Base-by-base conservation (phyloP, 2,797 vertebrate species). In the Buceros bicornis region DNA sequence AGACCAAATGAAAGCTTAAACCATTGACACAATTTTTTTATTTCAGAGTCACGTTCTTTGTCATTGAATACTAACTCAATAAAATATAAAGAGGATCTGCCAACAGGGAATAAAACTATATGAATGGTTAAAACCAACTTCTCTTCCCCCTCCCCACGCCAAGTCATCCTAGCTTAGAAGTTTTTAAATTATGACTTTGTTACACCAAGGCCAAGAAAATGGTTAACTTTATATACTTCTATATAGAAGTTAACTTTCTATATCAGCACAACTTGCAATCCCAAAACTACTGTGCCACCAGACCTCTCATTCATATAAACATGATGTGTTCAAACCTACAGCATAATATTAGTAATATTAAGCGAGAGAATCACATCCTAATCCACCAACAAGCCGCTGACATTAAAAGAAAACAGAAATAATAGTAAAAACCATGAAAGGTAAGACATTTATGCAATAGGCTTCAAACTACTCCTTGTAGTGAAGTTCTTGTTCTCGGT, bases 281-380 rank as follows among this genome's bases (percentile, higher is more conserved):
- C 35, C 5, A 20, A 26, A 42, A 56, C 25, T 48, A 65, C 33
- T 43, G 20, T 25, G 51, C 86, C 26, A 61, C 3, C 8, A 78
- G 33, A 58, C 35, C 11, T 80, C 65, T 37, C 25, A 47, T 61
- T 61, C 8, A 1, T 28, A 51, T 31, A 62, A 64, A 66, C 1
- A 2, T 15, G 8, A 76, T 8, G 6, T 7, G 42, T n/a, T 72
- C 54, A 62, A 85, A 56, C 6, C 37, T 53, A 51, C 0, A 1
- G 22, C 1, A 13, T 7, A 5, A 16, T 16, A 74, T 10, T 22
- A 40, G 24, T 24, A 60, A 84, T 1, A 6, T 18, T 42, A 67
- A 48, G 47, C 58, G 47, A 51, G 1, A 28, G 33, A 43, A 67
- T 8, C 29, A 81, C 22, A 33, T 60, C 16, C 21, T 69, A 61